Base-by-base conservation (phyloP, 2,888 invertebrate species). In the Dimorphilus gyrociliatus region DNA sequence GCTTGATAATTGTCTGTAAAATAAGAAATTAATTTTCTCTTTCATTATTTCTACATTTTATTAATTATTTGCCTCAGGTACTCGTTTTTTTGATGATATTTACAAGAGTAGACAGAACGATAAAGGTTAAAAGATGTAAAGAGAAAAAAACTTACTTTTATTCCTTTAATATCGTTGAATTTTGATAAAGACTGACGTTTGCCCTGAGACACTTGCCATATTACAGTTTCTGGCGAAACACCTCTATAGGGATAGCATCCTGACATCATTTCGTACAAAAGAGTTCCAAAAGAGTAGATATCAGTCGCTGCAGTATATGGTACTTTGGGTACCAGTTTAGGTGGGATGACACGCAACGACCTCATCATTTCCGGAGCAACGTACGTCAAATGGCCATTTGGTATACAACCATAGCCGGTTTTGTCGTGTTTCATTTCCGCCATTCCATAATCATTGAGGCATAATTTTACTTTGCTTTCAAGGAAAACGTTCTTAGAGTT, bases 161-260 rank as follows among this genome's bases (percentile, higher is more conserved):
- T 40, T n/a, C 47, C 46, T n/a, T 46, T 39, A n/a, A 51, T 49
- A 33, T 51, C 50, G 32, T 48, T 50, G 15, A 60, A 40, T 21
- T 47, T 41, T 24, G 42, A 42, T 2, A 61, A 45, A 10, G 43
- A 32, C 19, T 53, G 52, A 13, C 47, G 46, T 14, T 44, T 38
- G 2, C 92, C 92, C 52, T 80, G 78, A 10, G 92, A 90, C 30
- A 90, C 85, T 61, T 86, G 85, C 84, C 85, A 94, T 50, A 94
- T 86, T 36, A 92, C 76, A 2, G 84, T 76, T 60, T 94, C 90
- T 0, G 86, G 78, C 13, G 84, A 79, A 55, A 46, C 78, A 56
- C 85, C 81, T 56, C 81, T 81, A 65, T 86, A 90, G 1, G 92
- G 90, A 72, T 82, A 90, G 51, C 86, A 85, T 2, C 86, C 84